Percentiles rank a stretch among this genome's conserved stretches.
Evolutionary conservation across 2,113 vertebrate species (phyloP).

Genomic region (Anas platyrhynchos): DNA sequence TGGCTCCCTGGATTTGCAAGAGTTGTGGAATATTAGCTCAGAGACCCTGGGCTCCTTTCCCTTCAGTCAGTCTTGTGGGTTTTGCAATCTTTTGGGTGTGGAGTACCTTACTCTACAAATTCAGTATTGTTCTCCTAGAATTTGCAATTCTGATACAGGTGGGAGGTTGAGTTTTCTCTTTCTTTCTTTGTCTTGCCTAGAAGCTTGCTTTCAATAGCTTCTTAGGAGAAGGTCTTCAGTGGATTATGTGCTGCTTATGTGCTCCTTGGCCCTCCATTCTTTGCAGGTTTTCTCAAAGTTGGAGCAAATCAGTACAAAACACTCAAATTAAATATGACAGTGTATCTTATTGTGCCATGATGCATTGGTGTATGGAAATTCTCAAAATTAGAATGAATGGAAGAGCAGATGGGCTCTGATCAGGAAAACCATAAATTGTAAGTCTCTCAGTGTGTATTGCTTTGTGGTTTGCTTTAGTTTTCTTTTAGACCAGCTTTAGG

Average conservation of each 20-base stretch:
- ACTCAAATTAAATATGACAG: background rate
- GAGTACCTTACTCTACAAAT: background rate
- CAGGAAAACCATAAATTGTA: background rate
- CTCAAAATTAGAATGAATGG: background rate
- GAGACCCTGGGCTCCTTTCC: background rate
- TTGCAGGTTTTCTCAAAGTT: background rate
- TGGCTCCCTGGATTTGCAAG: background rate
- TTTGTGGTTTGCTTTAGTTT: constrained; percentile 27
- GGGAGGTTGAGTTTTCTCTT: background rate
- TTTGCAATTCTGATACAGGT: background rate
- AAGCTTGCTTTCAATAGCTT: background rate
- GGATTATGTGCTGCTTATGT: background rate
- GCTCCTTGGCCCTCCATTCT: background rate
- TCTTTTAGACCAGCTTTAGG: constrained; percentile 21
- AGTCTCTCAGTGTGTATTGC: background rate
- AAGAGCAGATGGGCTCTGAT: background rate
- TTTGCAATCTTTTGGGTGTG: background rate
- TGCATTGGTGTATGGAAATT: background rate
- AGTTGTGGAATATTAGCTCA: background rate
- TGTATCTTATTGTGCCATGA: background rate
- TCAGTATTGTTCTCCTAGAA: background rate
- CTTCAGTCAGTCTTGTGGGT: background rate
- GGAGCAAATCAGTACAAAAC: background rate
- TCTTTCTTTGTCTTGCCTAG: background rate
- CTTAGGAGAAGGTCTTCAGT: background rate